Evolutionary conservation across 2,113 vertebrate species (phyloP).

Genomic region (Tamias sibiricus): DNA sequence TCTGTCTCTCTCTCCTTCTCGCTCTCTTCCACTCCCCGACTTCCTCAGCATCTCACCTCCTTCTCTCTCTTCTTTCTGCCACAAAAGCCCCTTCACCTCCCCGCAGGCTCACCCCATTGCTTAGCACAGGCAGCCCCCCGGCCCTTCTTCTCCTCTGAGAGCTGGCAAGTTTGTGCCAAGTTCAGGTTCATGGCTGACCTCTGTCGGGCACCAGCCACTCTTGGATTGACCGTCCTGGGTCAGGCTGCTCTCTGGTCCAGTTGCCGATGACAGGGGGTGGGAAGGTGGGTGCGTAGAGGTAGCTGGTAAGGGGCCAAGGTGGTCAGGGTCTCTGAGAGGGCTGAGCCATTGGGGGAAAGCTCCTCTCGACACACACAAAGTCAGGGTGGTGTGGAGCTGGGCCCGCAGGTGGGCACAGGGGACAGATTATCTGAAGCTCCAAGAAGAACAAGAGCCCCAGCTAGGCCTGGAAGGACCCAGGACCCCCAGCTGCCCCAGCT

Average conservation of each 20-base stretch:
- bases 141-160: background rate
- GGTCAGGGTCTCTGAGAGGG: background rate
- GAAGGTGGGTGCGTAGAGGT: background rate
- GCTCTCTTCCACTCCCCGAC: too few relatives aligned
- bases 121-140: background rate
- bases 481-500: background rate
- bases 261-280: background rate
- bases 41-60: background rate
- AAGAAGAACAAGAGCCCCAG: background rate
- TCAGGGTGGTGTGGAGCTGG: background rate
- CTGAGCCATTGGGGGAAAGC: accelerated
- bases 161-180: background rate
- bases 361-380: background rate
- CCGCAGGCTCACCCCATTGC: background rate
- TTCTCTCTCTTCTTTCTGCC: background rate
- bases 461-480: too few relatives aligned
- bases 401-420: background rate
- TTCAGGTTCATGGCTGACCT: background rate
- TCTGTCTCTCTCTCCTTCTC: background rate
- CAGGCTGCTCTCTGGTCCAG: background rate
- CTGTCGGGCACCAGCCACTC: background rate
- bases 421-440: background rate
- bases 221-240: accelerated
- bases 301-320: background rate
- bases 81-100: background rate